A percentile compares a stretch with the other conserved stretches of the same genome.
These are phyloP conservation scores for Dendrocopos noguchii DNA, from an alignment of 2,113 vertebrate species.

Conservation along the genomic window DNA sequence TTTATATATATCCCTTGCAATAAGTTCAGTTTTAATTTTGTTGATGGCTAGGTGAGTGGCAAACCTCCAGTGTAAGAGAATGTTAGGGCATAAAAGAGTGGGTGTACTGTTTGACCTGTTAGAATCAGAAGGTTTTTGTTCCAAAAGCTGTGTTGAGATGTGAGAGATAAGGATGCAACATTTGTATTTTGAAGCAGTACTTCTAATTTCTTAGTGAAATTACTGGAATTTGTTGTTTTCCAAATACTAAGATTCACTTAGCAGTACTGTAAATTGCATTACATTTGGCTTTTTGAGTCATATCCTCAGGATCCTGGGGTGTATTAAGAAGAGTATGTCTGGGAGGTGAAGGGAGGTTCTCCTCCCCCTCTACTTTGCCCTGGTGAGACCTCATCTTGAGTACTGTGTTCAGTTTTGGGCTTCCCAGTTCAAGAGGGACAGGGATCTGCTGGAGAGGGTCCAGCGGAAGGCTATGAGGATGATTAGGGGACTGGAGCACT, in stretches of 20 bases:
- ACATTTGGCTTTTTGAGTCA: not conserved
- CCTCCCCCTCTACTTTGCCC: too few relatives aligned
- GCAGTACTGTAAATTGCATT: not conserved
- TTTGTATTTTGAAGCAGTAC: not conserved
- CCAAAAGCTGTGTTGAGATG: not conserved
- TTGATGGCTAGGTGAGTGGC: conserved; percentile 37
- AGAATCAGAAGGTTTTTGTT: conserved; percentile 36
- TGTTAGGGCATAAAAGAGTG: conserved; percentile 1
- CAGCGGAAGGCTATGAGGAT: too few relatives aligned
- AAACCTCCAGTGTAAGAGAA: not conserved
- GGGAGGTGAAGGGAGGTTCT: too few relatives aligned
- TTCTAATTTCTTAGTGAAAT: conserved; percentile 31
- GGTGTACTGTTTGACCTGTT: not conserved
- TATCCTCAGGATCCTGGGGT: not conserved
- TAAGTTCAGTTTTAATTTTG: conserved; percentile 62
- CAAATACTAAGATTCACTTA: not conserved
- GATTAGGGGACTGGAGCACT: too few relatives aligned
- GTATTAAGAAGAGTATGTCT: too few relatives aligned
- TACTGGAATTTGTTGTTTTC: not conserved
- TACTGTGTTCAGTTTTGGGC: too few relatives aligned
- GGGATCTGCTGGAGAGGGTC: too few relatives aligned
- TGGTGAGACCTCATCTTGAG: too few relatives aligned
- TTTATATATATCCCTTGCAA: not conserved
- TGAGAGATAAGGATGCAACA: not conserved
- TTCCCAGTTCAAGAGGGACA: too few relatives aligned